Percentiles rank a stretch among this genome's conserved stretches.
Evolutionary conservation across 2,888 invertebrate genomes (phyloP).

Genomic region (Craniophora ligustri): DNA sequence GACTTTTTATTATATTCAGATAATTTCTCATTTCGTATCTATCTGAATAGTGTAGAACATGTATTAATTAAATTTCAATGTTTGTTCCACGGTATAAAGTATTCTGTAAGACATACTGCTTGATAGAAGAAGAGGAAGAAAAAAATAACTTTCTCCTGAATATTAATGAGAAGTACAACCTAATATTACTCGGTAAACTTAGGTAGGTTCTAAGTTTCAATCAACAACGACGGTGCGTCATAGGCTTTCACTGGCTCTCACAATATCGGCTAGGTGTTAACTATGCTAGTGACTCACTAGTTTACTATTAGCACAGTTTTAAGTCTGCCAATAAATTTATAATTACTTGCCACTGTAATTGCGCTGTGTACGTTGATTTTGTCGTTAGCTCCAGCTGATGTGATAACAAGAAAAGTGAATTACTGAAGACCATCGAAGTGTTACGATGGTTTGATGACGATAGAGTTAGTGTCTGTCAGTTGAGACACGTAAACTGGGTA

Average conservation of each 20-base stretch:
- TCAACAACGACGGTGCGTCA: constrained; percentile 40
- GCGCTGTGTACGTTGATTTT: constrained; percentile 8
- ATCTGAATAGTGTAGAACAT: too few relatives aligned
- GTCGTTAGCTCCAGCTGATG: neutral
- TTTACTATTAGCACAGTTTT: constrained; percentile 18
- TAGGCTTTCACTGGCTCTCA: constrained; percentile 44
- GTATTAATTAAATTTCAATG: too few relatives aligned
- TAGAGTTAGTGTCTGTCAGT: too few relatives aligned
- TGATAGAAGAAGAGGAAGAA: too few relatives aligned
- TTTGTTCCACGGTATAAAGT: too few relatives aligned
- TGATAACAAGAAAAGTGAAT: constrained; percentile 1
- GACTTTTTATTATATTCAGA: too few relatives aligned
- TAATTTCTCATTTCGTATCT: too few relatives aligned
- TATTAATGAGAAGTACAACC: too few relatives aligned
- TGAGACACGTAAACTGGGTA: too few relatives aligned
- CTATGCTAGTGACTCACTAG: constrained; percentile 35
- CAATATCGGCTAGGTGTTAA: constrained; percentile 33
- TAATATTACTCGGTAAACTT: constrained; percentile 15
- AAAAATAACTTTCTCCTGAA: too few relatives aligned
- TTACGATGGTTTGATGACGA: neutral
- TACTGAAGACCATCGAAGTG: too few relatives aligned
- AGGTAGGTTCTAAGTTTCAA: constrained; percentile 25
- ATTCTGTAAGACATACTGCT: too few relatives aligned
- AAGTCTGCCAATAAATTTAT: constrained; percentile 14
- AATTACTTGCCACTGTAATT: constrained; percentile 11